Base-by-base conservation (phyloP, 2,888 invertebrate genomes). In the Troglohyphantes excavatus region DNA sequence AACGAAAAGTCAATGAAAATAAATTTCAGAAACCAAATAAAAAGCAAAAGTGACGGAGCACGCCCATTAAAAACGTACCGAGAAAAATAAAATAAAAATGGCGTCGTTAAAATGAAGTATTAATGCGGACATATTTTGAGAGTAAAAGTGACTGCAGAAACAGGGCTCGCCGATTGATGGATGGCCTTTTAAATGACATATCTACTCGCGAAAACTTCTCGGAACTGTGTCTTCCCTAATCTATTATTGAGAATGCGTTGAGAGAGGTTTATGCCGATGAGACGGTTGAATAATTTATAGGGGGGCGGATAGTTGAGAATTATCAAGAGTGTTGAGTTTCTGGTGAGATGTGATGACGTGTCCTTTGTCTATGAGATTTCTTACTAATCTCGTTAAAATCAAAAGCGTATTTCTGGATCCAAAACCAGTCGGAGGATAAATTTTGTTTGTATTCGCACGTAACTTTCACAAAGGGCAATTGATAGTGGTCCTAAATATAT, bases 81-180 rank as follows among this genome's bases (percentile, higher is more conserved):
- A 53, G 53, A 5, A n/a, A 13, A 39, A n/a, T 5, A 13, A n/a
- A n/a, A 53, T 13, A 53, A 53, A 53, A 53, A 53, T 53, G 53
- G n/a, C n/a, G 53, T 53, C 53, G 13, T 53, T 53, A 53, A 53
- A 53, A n/a, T 53, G 53, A 53, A 13, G 53, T 53, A 53, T 53
- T 53, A 53, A 53, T n/a, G n/a, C 53, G 5, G n/a, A 53, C 53
- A 53, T 53, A 53, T 53, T 53, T 53, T n/a, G n/a, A 53, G 53
- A 53, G n/a, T 17, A 0, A 53, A 53, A 53, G 53, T n/a, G n/a
- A 53, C 17, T 53, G 53, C 53, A 53, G 53, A 53, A 53, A 53
- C 17, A 53, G 9, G 17, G 53, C 39, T 53, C 17, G 53, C 53
- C 17, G 53, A 53, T 53, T 53, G 53, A 53, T 53, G 53, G 53